Percentiles rank a stretch among this genome's conserved stretches.
These are phyloP conservation scores for Stenichneumon culpator DNA, from an alignment of 2,888 invertebrate genomes.

Conservation along the genomic window DNA sequence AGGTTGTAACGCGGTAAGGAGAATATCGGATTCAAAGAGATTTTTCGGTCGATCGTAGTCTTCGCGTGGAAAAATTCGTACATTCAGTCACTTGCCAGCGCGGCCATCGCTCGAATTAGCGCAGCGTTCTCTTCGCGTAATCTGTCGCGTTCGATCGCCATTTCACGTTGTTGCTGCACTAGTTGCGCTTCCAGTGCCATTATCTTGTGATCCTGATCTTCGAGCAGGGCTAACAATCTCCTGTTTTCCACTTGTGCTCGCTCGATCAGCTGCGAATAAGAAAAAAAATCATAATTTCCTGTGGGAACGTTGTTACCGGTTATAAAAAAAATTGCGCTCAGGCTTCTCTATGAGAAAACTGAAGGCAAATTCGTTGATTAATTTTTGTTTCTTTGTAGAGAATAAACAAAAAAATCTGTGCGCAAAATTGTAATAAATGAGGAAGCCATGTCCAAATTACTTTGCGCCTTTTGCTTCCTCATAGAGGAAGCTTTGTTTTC, in stretches of 20 bases:
- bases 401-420: too few relatives aligned
- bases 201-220: slow-evolving; percentile 84
- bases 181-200: slow-evolving; percentile 82
- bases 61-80: slow-evolving; percentile 31
- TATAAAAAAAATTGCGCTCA: neutral
- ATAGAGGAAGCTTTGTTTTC: too few relatives aligned
- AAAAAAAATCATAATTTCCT: slow-evolving; percentile 6
- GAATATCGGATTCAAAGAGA: slow-evolving; percentile 38
- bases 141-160: slow-evolving; percentile 81
- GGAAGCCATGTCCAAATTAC: too few relatives aligned
- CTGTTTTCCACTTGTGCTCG: slow-evolving; percentile 84
- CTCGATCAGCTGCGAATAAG: slow-evolving; percentile 80
- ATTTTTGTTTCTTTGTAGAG: too few relatives aligned
- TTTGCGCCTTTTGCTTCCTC: neutral
- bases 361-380: too few relatives aligned
- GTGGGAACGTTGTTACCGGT: neutral
- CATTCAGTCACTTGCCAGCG: slow-evolving; percentile 79
- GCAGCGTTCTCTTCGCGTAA: slow-evolving; percentile 83
- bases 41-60: slow-evolving; percentile 53
- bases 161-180: slow-evolving; percentile 81
- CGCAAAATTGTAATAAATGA: too few relatives aligned
- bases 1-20: slow-evolving; percentile 32
- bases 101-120: slow-evolving; percentile 82
- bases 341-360: too few relatives aligned
- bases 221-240: slow-evolving; percentile 82